phyloP scores from a whole-genome alignment of 2,113 vertebrate species.

The Glaucidium brasilianum region DNA sequence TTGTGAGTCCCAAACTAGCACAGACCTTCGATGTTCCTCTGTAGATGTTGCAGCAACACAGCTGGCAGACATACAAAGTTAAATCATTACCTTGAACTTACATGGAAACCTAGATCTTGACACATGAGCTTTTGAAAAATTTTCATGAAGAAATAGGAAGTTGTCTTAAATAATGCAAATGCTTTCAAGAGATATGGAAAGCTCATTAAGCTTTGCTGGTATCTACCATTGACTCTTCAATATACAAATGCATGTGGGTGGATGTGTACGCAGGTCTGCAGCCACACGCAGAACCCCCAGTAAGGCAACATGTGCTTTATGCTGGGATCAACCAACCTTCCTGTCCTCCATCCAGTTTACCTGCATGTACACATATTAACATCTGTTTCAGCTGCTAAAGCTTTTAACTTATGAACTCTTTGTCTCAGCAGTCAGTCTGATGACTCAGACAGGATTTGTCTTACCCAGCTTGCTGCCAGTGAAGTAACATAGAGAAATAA shows the following conservation, averaged over 20 bases:
- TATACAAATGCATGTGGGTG: not conserved
- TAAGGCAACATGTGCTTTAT: accelerated
- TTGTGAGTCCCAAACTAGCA: slow-evolving; percentile 76
- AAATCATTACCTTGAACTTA: not conserved
- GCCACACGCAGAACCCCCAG: accelerated
- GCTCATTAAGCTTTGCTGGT: not conserved
- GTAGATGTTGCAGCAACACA: slow-evolving; percentile 2
- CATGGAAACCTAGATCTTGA: not conserved
- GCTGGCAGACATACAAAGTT: slow-evolving; percentile 10
- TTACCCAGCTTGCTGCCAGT: not conserved
- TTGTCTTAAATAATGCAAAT: not conserved
- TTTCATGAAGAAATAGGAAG: not conserved
- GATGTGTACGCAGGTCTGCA: not conserved
- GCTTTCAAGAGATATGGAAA: not conserved
- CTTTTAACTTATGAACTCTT: not conserved
- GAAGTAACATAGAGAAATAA: not conserved
- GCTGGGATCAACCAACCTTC: not conserved
- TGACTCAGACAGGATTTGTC: not conserved
- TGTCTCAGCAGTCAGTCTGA: not conserved
- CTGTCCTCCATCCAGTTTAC: not conserved
- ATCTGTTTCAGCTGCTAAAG: not conserved
- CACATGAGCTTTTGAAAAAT: not conserved
- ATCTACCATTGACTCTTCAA: not conserved
- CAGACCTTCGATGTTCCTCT: slow-evolving; percentile 58
- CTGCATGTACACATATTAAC: not conserved